Conservation (phyloP, 53 echinoderm and acorn worm species). For the Hippasteria phrygiana region DNA sequence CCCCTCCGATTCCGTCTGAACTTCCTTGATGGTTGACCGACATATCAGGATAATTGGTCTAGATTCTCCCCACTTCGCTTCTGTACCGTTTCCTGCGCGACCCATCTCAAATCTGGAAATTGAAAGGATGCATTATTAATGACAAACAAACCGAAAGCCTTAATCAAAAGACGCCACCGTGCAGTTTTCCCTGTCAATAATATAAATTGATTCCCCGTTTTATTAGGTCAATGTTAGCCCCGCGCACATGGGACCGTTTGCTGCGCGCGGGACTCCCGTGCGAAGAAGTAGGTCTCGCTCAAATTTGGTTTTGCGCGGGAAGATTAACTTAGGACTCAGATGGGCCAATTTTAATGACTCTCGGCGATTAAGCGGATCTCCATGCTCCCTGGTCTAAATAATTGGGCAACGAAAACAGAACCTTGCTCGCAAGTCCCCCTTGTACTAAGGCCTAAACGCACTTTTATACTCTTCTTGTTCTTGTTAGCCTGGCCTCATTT, state of each 20-base stretch:
- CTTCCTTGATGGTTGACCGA: background rate
- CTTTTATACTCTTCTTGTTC: background rate
- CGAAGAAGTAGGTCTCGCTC: background rate
- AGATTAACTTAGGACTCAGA: background rate
- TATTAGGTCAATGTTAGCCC: constrained; percentile 11
- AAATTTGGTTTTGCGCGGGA: background rate
- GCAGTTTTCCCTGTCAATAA: background rate
- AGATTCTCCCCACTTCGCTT: background rate
- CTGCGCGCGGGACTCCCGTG: background rate
- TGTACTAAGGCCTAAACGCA: background rate
- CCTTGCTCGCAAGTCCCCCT: background rate
- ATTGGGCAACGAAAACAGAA: background rate
- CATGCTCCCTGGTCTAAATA: background rate
- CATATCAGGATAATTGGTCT: background rate
- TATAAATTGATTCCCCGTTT: constrained; percentile 17
- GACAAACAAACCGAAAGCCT: background rate
- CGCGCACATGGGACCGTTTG: background rate
- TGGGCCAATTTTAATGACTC: background rate
- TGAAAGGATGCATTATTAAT: constrained; percentile 26
- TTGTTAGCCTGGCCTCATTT: background rate
- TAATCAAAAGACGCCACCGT: background rate
- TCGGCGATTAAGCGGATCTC: background rate
- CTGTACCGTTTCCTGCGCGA: background rate
- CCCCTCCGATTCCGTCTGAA: background rate
- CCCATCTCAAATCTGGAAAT: constrained; percentile 6